These are phyloP conservation scores for Bombus vancouverensis DNA, from an alignment of 1,140 invertebrate species.

Conservation along the genomic window DNA sequence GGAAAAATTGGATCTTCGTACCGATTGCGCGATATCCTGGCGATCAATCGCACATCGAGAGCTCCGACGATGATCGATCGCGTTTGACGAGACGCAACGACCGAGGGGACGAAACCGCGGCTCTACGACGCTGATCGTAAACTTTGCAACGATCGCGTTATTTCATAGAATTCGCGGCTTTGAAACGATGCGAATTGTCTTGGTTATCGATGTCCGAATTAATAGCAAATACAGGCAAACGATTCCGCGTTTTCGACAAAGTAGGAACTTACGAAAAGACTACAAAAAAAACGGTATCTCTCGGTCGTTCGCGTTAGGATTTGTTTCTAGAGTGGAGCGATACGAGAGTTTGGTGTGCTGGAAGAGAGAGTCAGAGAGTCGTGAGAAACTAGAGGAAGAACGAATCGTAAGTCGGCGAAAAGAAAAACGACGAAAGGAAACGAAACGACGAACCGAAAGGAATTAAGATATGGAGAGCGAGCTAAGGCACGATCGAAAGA, in stretches of 20 bases:
- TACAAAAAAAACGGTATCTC: background rate
- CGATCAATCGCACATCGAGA: conserved; percentile 8
- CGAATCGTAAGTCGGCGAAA: background rate
- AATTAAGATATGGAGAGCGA: conserved; percentile 19
- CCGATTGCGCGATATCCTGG: background rate
- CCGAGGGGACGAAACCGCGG: background rate
- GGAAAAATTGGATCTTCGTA: conserved; percentile 3
- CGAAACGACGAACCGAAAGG: conserved; percentile 21
- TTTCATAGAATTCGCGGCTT: accelerated
- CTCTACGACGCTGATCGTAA: background rate
- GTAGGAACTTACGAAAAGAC: background rate
- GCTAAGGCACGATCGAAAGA: conserved; percentile 18
- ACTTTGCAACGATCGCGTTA: background rate
- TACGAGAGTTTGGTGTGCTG: conserved; percentile 36
- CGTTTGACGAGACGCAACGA: background rate
- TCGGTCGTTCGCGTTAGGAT: conserved; percentile 13
- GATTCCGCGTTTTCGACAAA: background rate
- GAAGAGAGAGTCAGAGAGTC: conserved; percentile 11
- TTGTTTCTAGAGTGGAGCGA: conserved; percentile 11
- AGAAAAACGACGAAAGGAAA: conserved; percentile 18
- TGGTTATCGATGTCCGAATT: background rate
- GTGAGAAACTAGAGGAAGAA: conserved; percentile 37
- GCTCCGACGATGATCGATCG: background rate
- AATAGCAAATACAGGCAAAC: accelerated
- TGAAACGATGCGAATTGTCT: accelerated